Evolutionary conservation across 1,140 invertebrate species (phyloP).

Genomic region (Heliconius melpomene): DNA sequence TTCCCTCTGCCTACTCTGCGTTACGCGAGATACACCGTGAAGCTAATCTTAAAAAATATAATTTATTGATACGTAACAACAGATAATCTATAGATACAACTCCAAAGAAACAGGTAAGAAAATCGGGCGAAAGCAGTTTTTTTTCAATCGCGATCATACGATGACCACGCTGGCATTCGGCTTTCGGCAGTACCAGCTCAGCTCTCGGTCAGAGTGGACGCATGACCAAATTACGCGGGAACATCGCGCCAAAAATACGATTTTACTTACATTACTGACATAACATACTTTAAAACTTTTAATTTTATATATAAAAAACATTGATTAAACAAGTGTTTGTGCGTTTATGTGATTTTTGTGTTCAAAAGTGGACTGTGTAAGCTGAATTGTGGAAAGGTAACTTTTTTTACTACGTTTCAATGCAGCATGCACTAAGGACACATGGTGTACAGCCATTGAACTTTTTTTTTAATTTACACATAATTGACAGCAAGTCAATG

Average conservation of each 20-base stretch:
- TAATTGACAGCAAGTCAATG: not conserved
- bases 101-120: constrained; percentile 27
- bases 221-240: not conserved
- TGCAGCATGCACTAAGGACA: constrained; percentile 18
- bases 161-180: constrained; percentile 32
- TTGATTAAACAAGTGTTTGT: not conserved
- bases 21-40: too few species aligned
- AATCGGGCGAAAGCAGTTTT: constrained; percentile 32
- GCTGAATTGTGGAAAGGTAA: constrained; percentile 30
- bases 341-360: constrained; percentile 19
- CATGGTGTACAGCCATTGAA: constrained; percentile 10
- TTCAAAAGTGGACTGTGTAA: constrained; percentile 18
- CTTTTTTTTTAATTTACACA: constrained; percentile 1
- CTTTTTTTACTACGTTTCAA: constrained; percentile 14
- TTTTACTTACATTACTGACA: not conserved
- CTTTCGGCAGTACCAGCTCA: constrained; percentile 34
- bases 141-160: constrained; percentile 35
- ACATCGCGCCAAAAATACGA: constrained; percentile 41
- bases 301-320: not conserved
- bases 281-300: not conserved
- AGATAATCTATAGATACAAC: not conserved
- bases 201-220: constrained; percentile 21
- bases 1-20: too few species aligned
- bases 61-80: not conserved
- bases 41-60: too few species aligned